These are phyloP conservation scores for Pristionchus maxplancki DNA, from an alignment of 2,888 invertebrate genomes.

Conservation along the genomic window DNA sequence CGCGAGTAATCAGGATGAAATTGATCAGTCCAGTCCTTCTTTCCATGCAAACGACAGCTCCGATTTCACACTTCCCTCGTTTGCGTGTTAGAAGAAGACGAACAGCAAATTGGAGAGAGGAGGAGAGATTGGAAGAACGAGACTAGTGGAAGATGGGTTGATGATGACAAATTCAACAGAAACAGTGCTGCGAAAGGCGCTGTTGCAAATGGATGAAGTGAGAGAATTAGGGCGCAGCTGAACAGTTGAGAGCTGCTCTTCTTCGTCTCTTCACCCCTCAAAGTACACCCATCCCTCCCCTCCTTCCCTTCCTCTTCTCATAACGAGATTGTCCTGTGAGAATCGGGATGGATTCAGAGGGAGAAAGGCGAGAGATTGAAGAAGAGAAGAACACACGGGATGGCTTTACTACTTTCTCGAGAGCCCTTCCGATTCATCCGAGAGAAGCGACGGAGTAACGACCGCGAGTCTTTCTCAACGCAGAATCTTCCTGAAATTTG, in stretches of 20 bases:
- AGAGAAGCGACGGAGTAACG: too few relatives aligned
- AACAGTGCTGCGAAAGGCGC: not conserved
- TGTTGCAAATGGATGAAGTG: not conserved
- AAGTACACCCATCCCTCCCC: slow-evolving; percentile 19
- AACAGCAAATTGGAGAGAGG: not conserved
- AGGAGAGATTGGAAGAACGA: not conserved
- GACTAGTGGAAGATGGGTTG: not conserved
- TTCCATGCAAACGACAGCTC: slow-evolving; percentile 8
- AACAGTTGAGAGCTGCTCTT: too few relatives aligned
- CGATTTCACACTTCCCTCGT: slow-evolving; percentile 23
- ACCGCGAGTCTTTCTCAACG: too few relatives aligned
- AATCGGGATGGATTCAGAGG: slow-evolving; percentile 19
- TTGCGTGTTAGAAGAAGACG: not conserved
- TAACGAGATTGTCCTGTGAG: slow-evolving; percentile 46
- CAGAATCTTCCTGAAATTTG: too few relatives aligned
- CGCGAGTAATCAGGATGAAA: not conserved
- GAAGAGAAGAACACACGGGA: not conserved
- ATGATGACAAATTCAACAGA: not conserved
- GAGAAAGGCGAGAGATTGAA: slow-evolving; percentile 9
- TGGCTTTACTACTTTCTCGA: not conserved
- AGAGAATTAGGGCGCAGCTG: too few relatives aligned
- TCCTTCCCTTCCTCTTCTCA: slow-evolving; percentile 4
- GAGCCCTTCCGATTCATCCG: not conserved
- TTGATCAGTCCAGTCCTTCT: slow-evolving; percentile 22
- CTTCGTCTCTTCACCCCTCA: not conserved